phyloP scores from a whole-genome alignment of 2,113 vertebrate species.

The Calypte anna region DNA sequence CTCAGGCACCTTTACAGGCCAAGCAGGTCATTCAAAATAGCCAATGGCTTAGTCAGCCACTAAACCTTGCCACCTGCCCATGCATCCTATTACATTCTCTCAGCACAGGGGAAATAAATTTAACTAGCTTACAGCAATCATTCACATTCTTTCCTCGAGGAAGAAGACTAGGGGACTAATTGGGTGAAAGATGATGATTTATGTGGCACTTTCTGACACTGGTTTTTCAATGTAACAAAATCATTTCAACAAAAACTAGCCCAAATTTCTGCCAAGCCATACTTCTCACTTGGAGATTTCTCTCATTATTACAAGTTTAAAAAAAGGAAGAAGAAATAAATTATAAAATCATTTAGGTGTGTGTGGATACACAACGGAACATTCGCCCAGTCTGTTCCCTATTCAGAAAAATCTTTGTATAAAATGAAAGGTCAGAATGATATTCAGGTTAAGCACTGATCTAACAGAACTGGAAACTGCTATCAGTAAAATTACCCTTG shows the following conservation, averaged over 20 bases:
- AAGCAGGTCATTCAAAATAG: conserved; percentile 8
- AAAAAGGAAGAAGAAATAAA: background rate
- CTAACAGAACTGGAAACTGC: background rate
- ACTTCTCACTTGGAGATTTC: conserved; percentile 15
- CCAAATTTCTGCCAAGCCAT: background rate
- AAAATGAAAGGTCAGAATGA: background rate
- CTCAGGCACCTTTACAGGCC: background rate
- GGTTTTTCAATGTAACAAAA: background rate
- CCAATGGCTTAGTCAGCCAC: background rate
- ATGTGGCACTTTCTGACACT: background rate
- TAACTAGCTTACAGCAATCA: background rate
- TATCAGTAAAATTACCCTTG: background rate
- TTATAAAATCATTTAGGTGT: background rate
- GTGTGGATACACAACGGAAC: background rate
- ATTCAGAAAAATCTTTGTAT: background rate
- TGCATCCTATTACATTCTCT: background rate
- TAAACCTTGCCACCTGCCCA: background rate
- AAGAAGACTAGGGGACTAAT: background rate
- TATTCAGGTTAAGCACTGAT: background rate
- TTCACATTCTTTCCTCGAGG: background rate
- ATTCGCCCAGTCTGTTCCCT: background rate
- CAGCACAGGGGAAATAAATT: background rate
- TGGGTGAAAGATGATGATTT: background rate
- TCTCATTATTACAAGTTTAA: background rate
- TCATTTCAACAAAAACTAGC: background rate